Evolutionary conservation across 2,113 vertebrate species (phyloP).

Genomic region (Poeciliopsis prolifica): DNA sequence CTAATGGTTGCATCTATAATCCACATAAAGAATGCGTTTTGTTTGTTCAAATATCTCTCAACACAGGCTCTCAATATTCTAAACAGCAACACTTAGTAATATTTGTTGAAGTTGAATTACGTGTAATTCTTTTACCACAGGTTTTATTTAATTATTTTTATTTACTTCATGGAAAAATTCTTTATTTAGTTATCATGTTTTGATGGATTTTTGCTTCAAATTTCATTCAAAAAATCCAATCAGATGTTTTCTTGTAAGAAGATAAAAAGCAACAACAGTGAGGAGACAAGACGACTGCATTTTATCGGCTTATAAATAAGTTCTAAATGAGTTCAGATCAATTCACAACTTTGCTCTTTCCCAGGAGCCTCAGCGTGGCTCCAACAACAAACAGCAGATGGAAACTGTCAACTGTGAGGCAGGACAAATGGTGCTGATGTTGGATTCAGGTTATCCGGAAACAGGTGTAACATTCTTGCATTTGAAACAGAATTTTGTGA

Average conservation of each 20-base stretch:
- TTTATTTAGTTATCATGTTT: background rate
- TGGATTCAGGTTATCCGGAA: background rate
- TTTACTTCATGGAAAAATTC: background rate
- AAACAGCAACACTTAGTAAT: no score
- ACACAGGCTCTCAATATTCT: background rate
- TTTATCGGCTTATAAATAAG: background rate
- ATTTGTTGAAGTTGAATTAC: background rate
- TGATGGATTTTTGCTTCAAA: background rate
- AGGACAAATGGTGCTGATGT: background rate
- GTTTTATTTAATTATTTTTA: background rate
- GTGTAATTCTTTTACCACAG: background rate
- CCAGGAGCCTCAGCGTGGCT: background rate
- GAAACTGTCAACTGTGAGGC: background rate
- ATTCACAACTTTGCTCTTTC: background rate
- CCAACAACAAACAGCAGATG: background rate
- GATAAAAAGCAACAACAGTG: background rate
- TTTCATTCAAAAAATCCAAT: background rate
- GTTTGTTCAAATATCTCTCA: background rate
- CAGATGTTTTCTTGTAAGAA: background rate
- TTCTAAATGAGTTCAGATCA: no score
- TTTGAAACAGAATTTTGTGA: background rate
- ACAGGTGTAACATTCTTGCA: background rate
- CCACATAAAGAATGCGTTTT: background rate
- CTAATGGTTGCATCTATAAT: no score
- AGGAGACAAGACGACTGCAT: background rate